Conservation (phyloP, 2,888 invertebrate genomes). For the Incurvaria masculella region DNA sequence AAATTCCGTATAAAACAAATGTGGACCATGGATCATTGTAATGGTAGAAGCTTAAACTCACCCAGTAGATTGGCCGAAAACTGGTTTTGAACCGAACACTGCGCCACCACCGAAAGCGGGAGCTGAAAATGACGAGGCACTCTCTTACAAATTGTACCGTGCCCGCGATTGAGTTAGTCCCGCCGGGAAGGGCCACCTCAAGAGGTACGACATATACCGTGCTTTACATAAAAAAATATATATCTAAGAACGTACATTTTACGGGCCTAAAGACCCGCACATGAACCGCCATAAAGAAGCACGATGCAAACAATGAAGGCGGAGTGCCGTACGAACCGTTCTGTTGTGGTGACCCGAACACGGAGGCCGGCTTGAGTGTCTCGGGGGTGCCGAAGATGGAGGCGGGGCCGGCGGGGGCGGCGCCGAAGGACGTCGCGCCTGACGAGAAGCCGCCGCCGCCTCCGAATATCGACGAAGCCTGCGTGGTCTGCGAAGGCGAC, state of each 20-base stretch:
- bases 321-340: background rate
- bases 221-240: too few relatives aligned
- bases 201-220: too few relatives aligned
- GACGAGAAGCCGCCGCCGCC: slow-evolving; percentile 26
- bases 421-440: slow-evolving; percentile 13
- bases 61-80: slow-evolving; percentile 38
- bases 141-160: too few relatives aligned
- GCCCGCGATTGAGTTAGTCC: too few relatives aligned
- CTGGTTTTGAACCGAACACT: slow-evolving; percentile 42
- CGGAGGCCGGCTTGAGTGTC: slow-evolving; percentile 21
- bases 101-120: slow-evolving; percentile 41
- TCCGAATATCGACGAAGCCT: slow-evolving; percentile 30
- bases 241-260: too few relatives aligned
- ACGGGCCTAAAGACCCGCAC: too few relatives aligned
- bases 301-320: too few relatives aligned
- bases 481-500: background rate
- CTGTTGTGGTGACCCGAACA: background rate
- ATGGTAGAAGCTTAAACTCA: slow-evolving; percentile 17
- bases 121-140: too few relatives aligned
- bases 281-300: too few relatives aligned
- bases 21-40: too few relatives aligned
- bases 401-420: slow-evolving; percentile 15
- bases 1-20: too few relatives aligned
- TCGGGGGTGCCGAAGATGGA: slow-evolving; percentile 34
- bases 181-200: too few relatives aligned